Evolutionary conservation across 2,888 invertebrate genomes (phyloP), one percentile per base, ranked within the genome.

Genomic region (Apoderus coryli): DNA sequence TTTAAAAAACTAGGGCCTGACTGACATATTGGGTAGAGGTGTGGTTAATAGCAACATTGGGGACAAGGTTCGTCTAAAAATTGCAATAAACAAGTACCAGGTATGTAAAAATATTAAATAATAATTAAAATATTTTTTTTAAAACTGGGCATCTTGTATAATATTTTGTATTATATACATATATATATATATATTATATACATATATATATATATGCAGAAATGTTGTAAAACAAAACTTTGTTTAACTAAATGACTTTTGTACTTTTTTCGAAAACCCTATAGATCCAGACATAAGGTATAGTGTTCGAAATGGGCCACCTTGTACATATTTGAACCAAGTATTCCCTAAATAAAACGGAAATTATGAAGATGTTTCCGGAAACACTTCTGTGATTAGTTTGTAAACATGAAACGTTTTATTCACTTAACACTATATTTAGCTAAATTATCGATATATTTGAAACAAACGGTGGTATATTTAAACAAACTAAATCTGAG

Each of bases 31-130:
- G n/a, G n/a, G n/a, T n/a, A n/a, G n/a, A n/a, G n/a, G n/a, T n/a
- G n/a, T 19, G 19, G 19, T 19, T 19, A 19, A 19, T 19, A n/a
- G 19, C 19, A 19, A 19, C 19, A 19, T 19, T 19, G 19, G 19
- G 19, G 19, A 19, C 19, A 19, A 19, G 19, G 19, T 19, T 19
- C 19, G 19, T n/a, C n/a, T 19, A 19, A 19, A 19, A 19, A 19
- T 6, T 6, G 19, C 7, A n/a, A 19, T 19, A 7, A 19, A 19
- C 7, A 19, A 19, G 19, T 19, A 7, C 7, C 19, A 19, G n/a
- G 19, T 19, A 19, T 7, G 19, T 19, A 19, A 19, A 19, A 19
- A 19, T 19, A 19, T 19, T 7, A 7, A 19, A 7, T 7, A n/a
- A 19, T 19, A 19, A 7, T 7, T 19, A 19, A 7, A 19, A n/a